Base-by-base conservation (phyloP, 2,797 vertebrate genomes). In the Phrynocephalus guinanensis region DNA sequence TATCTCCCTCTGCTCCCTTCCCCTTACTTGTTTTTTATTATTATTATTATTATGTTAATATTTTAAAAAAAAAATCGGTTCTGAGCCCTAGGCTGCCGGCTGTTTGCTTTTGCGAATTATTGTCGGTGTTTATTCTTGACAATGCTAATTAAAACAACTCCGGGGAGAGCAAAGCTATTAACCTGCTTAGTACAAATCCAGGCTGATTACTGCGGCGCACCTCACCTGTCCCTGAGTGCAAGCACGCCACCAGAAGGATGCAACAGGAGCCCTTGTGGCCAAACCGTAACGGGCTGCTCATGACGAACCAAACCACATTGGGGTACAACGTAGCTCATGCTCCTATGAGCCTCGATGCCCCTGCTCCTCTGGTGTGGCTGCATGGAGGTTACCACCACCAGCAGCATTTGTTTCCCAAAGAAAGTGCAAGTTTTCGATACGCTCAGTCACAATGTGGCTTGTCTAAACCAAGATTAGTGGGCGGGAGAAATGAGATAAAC, bases 111-210 rank as follows among this genome's bases (percentile, higher is more conserved):
- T 87, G 84, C 1, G 71, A 88, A 68, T 9, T 63, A 24, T 73
- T 71, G 87, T 18, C 66, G 24, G 30, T 4, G 79, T 71, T 91
- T 92, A 91, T 90, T 67, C 85, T 86, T 86, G 81, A 87, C 82
- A 87, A 84, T 81, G 91, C 52, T 60, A 85, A 75, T 44, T 84
- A 89, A 91, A 91, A 92, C 86, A 91, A 82, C 83, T 86, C 72
- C 0, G 7, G 84, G 89, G 91, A 76, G 84, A 92, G 24, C 91
- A 1, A 5, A 90, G 84, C 28, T 8, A 79, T 92, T 87, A 90
- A 89, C 83, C 79, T 52, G 73, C 26, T 82, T 89, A 88, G 33
- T 3, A 22, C 28, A 88, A 71, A 84, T 88, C 89, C 56, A 73
- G 88, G 79, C 0, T 0, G 85, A 72, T 89, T 38, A 84, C 0